phyloP scores from a whole-genome alignment of 2,888 invertebrate genomes.

The Sinodicranocentrus sp. region DNA sequence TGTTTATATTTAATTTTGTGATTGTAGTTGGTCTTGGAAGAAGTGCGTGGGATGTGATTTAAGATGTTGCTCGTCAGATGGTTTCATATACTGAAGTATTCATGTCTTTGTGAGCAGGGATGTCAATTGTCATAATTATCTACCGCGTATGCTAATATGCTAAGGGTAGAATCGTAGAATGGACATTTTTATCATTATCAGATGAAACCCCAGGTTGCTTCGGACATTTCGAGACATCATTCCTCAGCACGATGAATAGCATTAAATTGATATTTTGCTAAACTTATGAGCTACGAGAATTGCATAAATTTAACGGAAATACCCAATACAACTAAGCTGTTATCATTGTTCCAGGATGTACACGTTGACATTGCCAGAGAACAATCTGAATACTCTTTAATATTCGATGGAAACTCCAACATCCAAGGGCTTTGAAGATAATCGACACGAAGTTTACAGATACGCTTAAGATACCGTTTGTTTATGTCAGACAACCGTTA shows the following conservation, averaged over 20 bases:
- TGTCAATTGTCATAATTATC: background rate
- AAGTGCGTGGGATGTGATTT: slow-evolving; percentile 33
- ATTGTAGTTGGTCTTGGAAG: slow-evolving; percentile 10
- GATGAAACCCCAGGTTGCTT: background rate
- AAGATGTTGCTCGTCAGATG: slow-evolving; percentile 17
- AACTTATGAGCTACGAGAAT: background rate
- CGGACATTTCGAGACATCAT: slow-evolving; percentile 19
- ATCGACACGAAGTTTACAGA: no score
- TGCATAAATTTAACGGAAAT: background rate
- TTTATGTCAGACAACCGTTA: no score
- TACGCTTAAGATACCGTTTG: no score
- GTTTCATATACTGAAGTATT: slow-evolving; percentile 21
- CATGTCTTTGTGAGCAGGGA: background rate
- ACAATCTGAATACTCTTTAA: no score
- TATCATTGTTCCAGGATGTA: no score
- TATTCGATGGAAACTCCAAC: no score
- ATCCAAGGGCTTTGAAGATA: no score
- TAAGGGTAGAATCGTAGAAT: background rate
- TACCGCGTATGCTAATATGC: background rate
- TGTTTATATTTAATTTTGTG: background rate
- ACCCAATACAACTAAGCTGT: background rate
- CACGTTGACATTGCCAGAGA: no score
- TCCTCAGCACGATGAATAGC: background rate
- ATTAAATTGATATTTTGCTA: no score
- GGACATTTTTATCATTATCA: background rate